Conservation (phyloP, 1,140 invertebrate species). For the Scaptodrosophila lebanonensis region DNA sequence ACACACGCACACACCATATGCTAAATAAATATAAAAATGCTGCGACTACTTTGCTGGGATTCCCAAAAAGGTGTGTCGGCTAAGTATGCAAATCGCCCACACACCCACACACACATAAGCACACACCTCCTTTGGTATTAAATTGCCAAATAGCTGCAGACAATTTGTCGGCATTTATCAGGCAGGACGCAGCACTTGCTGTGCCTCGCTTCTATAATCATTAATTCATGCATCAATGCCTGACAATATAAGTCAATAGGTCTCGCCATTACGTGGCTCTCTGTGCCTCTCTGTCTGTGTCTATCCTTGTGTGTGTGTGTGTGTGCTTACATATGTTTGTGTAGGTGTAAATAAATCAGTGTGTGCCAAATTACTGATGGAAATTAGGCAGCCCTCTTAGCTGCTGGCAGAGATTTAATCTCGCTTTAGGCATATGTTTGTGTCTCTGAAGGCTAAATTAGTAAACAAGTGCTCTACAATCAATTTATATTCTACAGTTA, state of each 20-base stretch:
- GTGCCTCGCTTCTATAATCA: conserved; percentile 50
- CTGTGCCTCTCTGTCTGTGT: conserved; percentile 34
- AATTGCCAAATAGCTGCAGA: conserved; percentile 7
- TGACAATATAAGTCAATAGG: conserved; percentile 73
- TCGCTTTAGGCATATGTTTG: no score
- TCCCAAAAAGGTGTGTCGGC: conserved; percentile 7
- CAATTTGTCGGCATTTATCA: conserved; percentile 40
- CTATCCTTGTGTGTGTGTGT: no score
- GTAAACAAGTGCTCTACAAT: no score
- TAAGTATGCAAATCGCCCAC: conserved; percentile 4
- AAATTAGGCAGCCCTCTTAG: conserved; percentile 43
- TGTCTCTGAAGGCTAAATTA: no score
- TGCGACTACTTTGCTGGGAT: no score
- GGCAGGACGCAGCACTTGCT: conserved; percentile 8
- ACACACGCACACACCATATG: conserved; percentile 44
- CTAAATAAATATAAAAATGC: conserved; percentile 40
- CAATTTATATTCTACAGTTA: no score
- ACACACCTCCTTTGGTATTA: background rate
- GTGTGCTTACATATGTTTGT: no score
- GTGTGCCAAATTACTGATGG: conserved; percentile 53
- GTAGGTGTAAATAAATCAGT: background rate
- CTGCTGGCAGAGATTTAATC: no score
- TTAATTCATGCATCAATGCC: conserved; percentile 75
- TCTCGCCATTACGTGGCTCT: conserved; percentile 52
- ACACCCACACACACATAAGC: background rate